These are phyloP conservation scores for Salvelinus namaycush DNA, from an alignment of 2,113 vertebrate genomes.

Conservation along the genomic window DNA sequence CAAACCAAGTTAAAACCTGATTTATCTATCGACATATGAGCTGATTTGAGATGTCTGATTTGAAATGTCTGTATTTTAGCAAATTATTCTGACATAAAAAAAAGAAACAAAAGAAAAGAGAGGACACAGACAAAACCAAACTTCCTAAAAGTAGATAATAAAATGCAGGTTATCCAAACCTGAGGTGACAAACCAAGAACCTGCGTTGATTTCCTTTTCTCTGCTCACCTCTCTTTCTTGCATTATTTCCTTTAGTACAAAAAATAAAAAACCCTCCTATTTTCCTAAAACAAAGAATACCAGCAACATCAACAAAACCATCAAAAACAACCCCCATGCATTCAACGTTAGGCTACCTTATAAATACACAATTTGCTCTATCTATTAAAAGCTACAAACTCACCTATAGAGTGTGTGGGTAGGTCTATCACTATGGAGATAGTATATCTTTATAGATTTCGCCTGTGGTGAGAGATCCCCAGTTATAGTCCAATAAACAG, in stretches of 20 bases:
- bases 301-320: constrained; percentile 32
- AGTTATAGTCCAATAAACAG: constrained; percentile 62
- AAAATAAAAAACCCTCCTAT: constrained; percentile 34
- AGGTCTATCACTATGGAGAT: constrained; percentile 9
- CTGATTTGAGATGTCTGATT: neutral
- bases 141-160: neutral
- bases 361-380: neutral
- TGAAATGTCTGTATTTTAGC: neutral
- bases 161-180: constrained; percentile 9
- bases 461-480: constrained; percentile 62
- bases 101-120: constrained; percentile 3
- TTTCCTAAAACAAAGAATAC: constrained; percentile 15
- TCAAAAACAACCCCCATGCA: constrained; percentile 14
- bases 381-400: constrained; percentile 18
- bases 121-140: neutral
- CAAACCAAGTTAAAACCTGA: neutral
- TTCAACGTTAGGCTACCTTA: neutral
- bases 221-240: constrained; percentile 38
- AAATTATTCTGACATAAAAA: neutral
- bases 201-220: constrained; percentile 50
- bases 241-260: constrained; percentile 35
- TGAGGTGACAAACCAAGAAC: constrained; percentile 24
- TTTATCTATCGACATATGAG: neutral
- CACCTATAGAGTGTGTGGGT: constrained; percentile 5
- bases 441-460: constrained; percentile 25